These are phyloP conservation scores for Astreopora myriophthalma DNA, from an alignment of 64 coral and sea anemone genomes.

Conservation along the genomic window DNA sequence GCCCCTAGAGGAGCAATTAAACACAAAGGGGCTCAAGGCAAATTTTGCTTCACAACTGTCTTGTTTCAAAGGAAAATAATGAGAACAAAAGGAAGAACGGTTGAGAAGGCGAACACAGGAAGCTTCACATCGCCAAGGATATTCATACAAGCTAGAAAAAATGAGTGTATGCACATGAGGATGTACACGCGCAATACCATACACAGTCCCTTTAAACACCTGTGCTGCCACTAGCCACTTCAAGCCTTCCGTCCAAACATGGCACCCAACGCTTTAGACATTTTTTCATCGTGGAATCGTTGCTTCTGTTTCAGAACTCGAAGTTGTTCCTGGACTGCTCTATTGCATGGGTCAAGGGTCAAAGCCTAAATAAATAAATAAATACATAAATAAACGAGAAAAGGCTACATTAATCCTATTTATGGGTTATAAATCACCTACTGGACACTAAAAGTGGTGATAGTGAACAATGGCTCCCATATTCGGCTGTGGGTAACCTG, in stretches of 20 bases:
- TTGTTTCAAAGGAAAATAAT: too few relatives aligned
- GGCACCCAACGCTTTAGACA: not conserved
- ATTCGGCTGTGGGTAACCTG: not conserved
- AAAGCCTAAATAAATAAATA: not conserved
- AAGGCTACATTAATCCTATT: not conserved
- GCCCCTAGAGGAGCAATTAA: too few relatives aligned
- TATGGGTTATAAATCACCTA: not conserved
- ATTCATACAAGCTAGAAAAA: too few relatives aligned
- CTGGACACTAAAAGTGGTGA: not conserved
- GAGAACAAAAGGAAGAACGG: too few relatives aligned
- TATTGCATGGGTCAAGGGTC: not conserved
- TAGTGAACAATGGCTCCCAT: not conserved
- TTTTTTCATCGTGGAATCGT: not conserved
- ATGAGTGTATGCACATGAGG: too few relatives aligned
- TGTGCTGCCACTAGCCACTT: not conserved
- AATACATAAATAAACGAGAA: not conserved
- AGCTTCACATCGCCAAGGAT: too few relatives aligned
- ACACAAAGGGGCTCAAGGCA: too few relatives aligned
- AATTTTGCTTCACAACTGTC: too few relatives aligned
- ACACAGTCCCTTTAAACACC: too few relatives aligned
- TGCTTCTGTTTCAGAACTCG: conserved; percentile 24
- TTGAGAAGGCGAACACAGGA: too few relatives aligned
- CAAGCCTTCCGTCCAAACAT: conserved; percentile 37
- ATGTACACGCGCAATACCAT: too few relatives aligned
- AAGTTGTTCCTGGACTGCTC: conserved; percentile 9